Evolutionary conservation across 2,797 vertebrate species (phyloP).

Genomic region (Lithobates pipiens): DNA sequence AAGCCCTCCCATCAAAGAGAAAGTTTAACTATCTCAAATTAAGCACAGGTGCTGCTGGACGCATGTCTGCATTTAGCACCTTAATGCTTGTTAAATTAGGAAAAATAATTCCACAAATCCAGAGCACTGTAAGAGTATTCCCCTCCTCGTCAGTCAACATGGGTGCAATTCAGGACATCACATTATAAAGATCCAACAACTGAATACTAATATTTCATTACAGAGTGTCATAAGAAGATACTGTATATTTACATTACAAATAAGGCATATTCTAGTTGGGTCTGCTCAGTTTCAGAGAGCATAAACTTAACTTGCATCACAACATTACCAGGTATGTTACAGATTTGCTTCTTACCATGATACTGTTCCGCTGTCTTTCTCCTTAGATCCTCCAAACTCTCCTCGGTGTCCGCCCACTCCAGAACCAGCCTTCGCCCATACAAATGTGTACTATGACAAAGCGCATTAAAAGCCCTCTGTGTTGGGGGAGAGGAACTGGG

Average conservation of each 20-base stretch:
- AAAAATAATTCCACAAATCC: no score
- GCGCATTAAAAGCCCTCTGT: slow-evolving; percentile 91
- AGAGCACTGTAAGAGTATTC: neutral
- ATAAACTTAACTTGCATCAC: neutral
- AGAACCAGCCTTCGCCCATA: slow-evolving; percentile 94
- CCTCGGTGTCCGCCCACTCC: slow-evolving; percentile 94
- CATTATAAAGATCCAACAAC: neutral
- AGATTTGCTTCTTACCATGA: slow-evolving; percentile 80
- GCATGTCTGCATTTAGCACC: neutral
- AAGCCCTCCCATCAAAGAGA: neutral
- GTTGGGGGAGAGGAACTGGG: neutral
- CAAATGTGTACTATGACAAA: slow-evolving; percentile 97
- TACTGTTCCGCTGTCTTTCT: slow-evolving; percentile 91
- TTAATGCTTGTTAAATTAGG: neutral
- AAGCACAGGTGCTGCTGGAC: neutral
- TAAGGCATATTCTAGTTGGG: neutral
- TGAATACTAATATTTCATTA: neutral
- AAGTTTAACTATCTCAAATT: neutral
- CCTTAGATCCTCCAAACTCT: slow-evolving; percentile 87
- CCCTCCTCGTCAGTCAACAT: neutral
- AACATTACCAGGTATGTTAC: neutral
- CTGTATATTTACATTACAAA: neutral
- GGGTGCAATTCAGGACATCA: neutral
- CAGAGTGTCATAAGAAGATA: neutral
- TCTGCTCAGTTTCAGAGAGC: no score